Percentiles rank a stretch among this genome's conserved stretches.
phyloP scores from a whole-genome alignment of 2,797 vertebrate genomes.

The Tangara arthus region DNA sequence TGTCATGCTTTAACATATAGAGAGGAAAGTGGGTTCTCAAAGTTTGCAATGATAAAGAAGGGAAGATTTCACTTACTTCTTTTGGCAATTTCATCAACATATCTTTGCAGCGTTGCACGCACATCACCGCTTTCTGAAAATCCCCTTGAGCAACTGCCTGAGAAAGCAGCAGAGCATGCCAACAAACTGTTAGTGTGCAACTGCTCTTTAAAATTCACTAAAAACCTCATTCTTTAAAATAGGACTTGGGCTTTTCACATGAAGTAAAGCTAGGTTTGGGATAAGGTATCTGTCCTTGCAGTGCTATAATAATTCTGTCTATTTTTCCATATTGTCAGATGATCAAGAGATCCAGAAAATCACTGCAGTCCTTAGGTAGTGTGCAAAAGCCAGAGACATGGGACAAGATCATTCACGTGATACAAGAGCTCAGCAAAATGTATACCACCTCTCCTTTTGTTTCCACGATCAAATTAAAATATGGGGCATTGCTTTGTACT shows the following conservation, averaged over 20 bases:
- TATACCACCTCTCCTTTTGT: not conserved
- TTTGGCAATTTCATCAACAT: conserved; percentile 85
- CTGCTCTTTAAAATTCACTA: not conserved
- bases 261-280: not conserved
- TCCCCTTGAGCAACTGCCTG: conserved; percentile 85
- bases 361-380: not conserved
- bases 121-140: conserved; percentile 80
- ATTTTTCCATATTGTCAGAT: not conserved
- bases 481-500: not conserved
- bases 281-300: not conserved
- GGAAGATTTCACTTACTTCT: conserved; percentile 76
- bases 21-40: not conserved
- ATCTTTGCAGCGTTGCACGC: conserved; percentile 86
- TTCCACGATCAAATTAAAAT: not conserved
- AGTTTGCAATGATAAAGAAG: not conserved
- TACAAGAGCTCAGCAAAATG: not conserved
- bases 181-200: conserved; percentile 11
- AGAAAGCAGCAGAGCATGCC: conserved; percentile 28
- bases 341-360: not conserved
- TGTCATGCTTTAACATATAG: not conserved
- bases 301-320: not conserved
- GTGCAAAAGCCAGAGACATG: not conserved
- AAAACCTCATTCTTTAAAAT: not conserved
- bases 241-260: not conserved
- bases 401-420: not conserved